Base-by-base conservation (phyloP, 2,797 vertebrate genomes). In the Scomberomorus guttatus region DNA sequence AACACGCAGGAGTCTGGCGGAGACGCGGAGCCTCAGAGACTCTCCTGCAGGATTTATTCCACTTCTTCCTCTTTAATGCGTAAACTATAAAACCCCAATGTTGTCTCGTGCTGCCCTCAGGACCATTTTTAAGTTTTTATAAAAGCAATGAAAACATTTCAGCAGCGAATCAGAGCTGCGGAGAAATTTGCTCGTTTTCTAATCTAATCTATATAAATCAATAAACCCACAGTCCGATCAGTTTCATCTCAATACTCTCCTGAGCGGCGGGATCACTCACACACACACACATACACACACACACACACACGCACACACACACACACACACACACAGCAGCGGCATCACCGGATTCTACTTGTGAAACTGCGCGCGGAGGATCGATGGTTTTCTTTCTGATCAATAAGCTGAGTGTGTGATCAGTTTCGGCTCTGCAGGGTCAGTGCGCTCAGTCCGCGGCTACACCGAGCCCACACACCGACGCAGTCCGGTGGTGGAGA, bases 401-500 rank as follows among this genome's bases (percentile, higher is more conserved):
- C 88, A 18, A 91, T 89, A 18, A 52, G 59, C 74, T 15, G 69
- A 50, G 79, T 22, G 83, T 55, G 87, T 87, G 85, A 87, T 84
- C 88, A 51, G 76, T 54, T 55, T 22, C 13, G 34, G 73, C 76
- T 85, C 66, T 77, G 84, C 81, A 20, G 84, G 85, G 66, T 82
- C 87, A 75, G 75, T 65, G 80, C 82, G 67, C 78, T 17, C 76
- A 50, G 76, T 57, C 67, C 65, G 20, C 80, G 52, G 70, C 50
- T 46, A 42, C 71, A 51, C 57, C 55, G 55, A 48, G 24, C 6
- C 7, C 1, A 3, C 82, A 52, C 66, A 69, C 60, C 55, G 71
- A 72, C 85, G 72, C 83, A 83, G 82, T 80, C 82, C 80, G 77
- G 72, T 62, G 62, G 56, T 32, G 73, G 68, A 72, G 62, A 50